Base-by-base conservation (phyloP, 1,140 invertebrate genomes). In the Cryptotermes secundus region DNA sequence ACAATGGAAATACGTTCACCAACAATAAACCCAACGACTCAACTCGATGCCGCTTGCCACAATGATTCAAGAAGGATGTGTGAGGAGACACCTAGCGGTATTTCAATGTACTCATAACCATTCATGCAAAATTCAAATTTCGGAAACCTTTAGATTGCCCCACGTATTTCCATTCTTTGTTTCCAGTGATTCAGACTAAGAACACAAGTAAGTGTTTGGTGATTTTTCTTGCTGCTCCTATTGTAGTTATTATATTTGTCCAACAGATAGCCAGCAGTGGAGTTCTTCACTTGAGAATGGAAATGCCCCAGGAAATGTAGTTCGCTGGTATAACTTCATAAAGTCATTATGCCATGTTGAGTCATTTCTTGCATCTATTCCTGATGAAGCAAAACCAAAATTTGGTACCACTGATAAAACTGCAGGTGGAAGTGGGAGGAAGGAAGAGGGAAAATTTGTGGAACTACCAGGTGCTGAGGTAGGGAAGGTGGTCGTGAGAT, bases 391-490 rank as follows among this genome's bases (percentile, higher is more conserved):
- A 26, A 85, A 34, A 84, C 49, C n/a, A 89, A 49, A 90, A 88
- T 65, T 38, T 72, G 83, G n/a, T 88, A 88, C 3, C 42, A 82
- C 80, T 83, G 79, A 65, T 34, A 16, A 80, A 49, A 42, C n/a
- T 34, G 45, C 49, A 14, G 84, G 79, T n/a, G 42, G 53, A 45
- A n/a, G 85, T 84, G 80, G 80, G 59, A 90, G 92, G 31, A 94
- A 94, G 85, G 93, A 95, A 86, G 97, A 98, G 89, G 98, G 98
- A 38, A 99, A 99, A 91, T 99, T 99, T 91, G 93, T 99, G 84
- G 98, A 99, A 59, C 91, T 99, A 59, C 97, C 97, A 14, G 97
- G 96, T 82, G 98, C 98, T 82, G 96, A 99, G 90, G 96, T 96
- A 92, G 98, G 98, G 79, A 97, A 99, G 91, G 97, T 96, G 80